Evolutionary conservation across 2,888 invertebrate genomes (phyloP), one percentile per base, ranked within the genome.

Genomic region (Caenorhabditis sp.): DNA sequence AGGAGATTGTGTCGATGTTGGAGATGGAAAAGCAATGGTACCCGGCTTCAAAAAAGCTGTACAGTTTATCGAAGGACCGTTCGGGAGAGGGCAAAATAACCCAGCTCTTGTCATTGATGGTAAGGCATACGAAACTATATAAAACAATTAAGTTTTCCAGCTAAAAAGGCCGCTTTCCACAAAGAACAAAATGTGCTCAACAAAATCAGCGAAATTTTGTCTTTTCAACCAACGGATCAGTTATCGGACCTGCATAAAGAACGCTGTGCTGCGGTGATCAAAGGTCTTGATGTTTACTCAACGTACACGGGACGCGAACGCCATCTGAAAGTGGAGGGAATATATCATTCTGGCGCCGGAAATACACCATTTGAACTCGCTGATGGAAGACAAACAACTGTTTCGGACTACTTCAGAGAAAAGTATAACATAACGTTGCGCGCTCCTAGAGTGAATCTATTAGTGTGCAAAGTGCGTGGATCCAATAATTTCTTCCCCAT

Each of bases 111-210:
- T 85, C 13, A 62, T 84, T 22, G 87, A 87, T 51, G 37, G 83
- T 79, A 18, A 44, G 78, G 5, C 70, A 28, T 15, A 2, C 9
- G 15, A 28, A 11, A 11, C 26, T 40, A 4, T 51, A 22, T 35
- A n/a, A n/a, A 53, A 13, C 35, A 1, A 37, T 18, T 37, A 26
- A 3, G 4, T 51, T n/a, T 71, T 81, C 20, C 58, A 85, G 84
- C 80, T 4, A 87, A 80, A 79, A 86, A 86, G 68, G 76, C 82
- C 15, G 85, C 84, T 2, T 87, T 87, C 60, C 87, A 87, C 62
- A 65, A 58, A 9, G 26, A 64, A 2, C 62, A 79, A n/a, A 20
- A 44, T 0, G 22, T 86, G 1, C 8, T 50, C 26, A 68, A 82
- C 1, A 86, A 86, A 28, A 26, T 76, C 8, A 15, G 5, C 1